Base-by-base conservation (phyloP, 2,888 invertebrate genomes). In the Camptogramma bilineatum region DNA sequence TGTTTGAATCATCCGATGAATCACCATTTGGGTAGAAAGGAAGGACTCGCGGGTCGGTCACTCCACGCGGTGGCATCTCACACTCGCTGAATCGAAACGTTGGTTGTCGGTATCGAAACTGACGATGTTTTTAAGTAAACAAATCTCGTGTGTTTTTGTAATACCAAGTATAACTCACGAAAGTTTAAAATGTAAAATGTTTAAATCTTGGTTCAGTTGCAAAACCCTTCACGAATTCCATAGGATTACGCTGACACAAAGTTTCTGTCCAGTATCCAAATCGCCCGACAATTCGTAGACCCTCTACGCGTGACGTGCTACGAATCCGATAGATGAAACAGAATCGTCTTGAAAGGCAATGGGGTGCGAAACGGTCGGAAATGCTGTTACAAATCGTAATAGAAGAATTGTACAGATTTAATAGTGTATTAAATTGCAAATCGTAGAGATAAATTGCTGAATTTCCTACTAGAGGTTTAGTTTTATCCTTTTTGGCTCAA, bases 301-400 rank as follows among this genome's bases (percentile, higher is more conserved):
- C 64, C 53, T 62, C 66, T 62, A 66, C 66, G 62, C 54, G 18
- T 58, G 67, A 62, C 67, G 68, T 68, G 68, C 68, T 58, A 68
- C 68, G 68, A 62, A 68, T 68, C 24, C 55, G n/a, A 58, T 59
- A 64, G 39, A 31, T 50, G 48, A 52, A 21, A 54, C 39, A 53
- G 58, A 58, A 66, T 64, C 52, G 46, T 58, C 47, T 42, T 39
- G 10, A 58, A 48, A 42, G 50, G 58, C 57, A 53, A 65, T 59
- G 47, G 58, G 51, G 51, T 52, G 48, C 58, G 54, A 64, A 65
- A 60, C 39, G 57, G 21, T 51, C 28, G 47, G 51, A 52, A 61
- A 58, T 54, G 46, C 51, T 50, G 39, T 51, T 55, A 51, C 58
- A 58, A 65, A 57, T 59, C 28, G 56, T 18, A 46, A 24, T 39